Evolutionary conservation across 2,113 vertebrate genomes (phyloP).

Genomic region (Hucho hucho): DNA sequence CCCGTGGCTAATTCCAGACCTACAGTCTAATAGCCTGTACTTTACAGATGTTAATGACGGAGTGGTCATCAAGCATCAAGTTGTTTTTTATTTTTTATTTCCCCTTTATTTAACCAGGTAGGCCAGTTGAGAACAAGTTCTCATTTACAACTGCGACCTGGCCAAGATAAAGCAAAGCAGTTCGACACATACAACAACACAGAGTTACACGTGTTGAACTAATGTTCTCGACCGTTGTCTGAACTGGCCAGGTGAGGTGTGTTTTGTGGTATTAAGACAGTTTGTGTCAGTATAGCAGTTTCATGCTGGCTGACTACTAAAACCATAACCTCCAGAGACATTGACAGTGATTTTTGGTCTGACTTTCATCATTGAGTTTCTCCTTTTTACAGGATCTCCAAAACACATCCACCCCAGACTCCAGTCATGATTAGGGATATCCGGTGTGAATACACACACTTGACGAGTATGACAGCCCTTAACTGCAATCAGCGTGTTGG

Average conservation of each 20-base stretch:
- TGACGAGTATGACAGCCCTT: not conserved
- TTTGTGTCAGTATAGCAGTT: not conserved
- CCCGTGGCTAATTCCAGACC: too few species aligned
- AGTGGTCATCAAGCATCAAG: slow-evolving; percentile 10
- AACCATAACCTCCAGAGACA: not conserved
- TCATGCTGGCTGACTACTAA: slow-evolving; percentile 3
- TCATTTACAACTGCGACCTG: too few species aligned
- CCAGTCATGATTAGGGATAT: not conserved
- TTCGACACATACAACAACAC: too few species aligned
- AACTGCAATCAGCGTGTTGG: not conserved
- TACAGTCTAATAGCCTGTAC: not conserved
- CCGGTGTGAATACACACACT: not conserved
- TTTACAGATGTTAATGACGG: not conserved
- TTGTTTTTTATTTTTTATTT: not conserved
- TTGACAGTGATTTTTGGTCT: not conserved
- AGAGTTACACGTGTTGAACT: too few species aligned
- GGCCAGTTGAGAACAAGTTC: too few species aligned
- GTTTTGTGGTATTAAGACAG: not conserved
- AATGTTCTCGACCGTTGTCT: not conserved
- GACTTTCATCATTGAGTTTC: not conserved
- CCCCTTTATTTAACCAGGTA: too few species aligned
- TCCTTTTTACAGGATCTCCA: not conserved
- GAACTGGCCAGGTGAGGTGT: not conserved
- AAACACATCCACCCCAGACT: not conserved
- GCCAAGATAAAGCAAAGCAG: too few species aligned